Conservation (phyloP, 2,113 vertebrate species). For the Arothron firmamentum region DNA sequence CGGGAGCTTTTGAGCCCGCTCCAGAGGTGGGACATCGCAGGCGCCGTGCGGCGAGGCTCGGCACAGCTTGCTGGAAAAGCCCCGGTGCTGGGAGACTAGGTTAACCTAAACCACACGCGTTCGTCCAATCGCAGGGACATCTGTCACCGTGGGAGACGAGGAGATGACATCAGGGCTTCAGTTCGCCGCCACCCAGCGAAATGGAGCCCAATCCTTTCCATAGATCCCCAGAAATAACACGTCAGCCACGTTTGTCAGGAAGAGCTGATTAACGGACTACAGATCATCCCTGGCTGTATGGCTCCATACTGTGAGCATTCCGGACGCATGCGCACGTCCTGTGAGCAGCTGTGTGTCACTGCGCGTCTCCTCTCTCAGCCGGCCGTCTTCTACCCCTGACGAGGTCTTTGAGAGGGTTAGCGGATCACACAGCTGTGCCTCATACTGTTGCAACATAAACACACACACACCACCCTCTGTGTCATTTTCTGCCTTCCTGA, state of each 20-base stretch:
- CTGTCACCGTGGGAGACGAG: conserved; percentile 24
- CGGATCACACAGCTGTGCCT: conserved; percentile 53
- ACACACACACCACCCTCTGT: background rate
- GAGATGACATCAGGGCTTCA: conserved; percentile 23
- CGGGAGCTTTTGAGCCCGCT: background rate
- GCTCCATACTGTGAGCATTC: too few species aligned
- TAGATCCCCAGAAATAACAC: too few species aligned
- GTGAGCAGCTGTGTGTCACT: conserved; percentile 51
- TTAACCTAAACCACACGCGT: background rate
- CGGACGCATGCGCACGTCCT: conserved; percentile 2
- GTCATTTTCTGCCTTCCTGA: conserved; percentile 8
- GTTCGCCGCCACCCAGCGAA: conserved; percentile 26
- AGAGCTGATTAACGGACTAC: too few species aligned
- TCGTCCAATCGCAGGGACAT: conserved; percentile 2
- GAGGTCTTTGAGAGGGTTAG: conserved; percentile 48
- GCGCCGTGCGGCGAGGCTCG: too few species aligned
- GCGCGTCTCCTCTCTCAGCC: conserved; percentile 50
- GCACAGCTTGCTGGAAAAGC: background rate
- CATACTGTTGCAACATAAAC: conserved; percentile 18
- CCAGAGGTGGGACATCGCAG: background rate
- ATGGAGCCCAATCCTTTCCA: background rate
- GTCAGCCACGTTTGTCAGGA: too few species aligned
- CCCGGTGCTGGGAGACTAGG: too few species aligned
- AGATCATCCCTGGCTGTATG: too few species aligned
- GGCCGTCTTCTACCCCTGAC: conserved; percentile 31